These are phyloP conservation scores for Dolichallabes microphthalmus DNA, from an alignment of 2,113 vertebrate genomes.

Conservation along the genomic window DNA sequence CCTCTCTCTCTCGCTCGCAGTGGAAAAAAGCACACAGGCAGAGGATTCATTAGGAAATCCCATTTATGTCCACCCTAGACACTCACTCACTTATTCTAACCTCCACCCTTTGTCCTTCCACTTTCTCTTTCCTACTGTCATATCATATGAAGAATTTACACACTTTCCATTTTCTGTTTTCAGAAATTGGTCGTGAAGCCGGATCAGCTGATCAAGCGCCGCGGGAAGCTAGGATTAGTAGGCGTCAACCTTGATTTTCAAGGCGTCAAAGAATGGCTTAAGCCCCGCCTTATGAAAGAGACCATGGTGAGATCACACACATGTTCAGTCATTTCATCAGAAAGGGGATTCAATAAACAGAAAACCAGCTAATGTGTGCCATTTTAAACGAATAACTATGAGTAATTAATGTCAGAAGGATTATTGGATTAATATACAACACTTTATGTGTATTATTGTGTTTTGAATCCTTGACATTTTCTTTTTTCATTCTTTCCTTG, in stretches of 20 bases:
- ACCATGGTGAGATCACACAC: conserved; percentile 77
- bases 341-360: background rate
- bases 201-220: conserved; percentile 94
- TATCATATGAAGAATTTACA: background rate
- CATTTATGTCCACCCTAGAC: conserved; percentile 2
- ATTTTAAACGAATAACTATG: background rate
- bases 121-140: background rate
- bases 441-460: background rate
- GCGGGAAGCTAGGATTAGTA: conserved; percentile 93
- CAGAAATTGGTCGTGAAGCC: conserved; percentile 94
- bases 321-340: background rate
- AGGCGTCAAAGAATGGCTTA: conserved; percentile 87
- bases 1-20: conserved; percentile 1
- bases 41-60: conserved; percentile 25
- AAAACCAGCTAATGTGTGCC: background rate
- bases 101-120: conserved; percentile 4
- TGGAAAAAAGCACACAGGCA: background rate
- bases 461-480: background rate
- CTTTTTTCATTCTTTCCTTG: background rate
- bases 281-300: conserved; percentile 80
- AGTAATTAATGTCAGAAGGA: background rate
- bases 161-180: conserved; percentile 17
- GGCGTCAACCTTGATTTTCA: conserved; percentile 87
- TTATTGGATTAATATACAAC: background rate
- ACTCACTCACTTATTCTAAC: background rate